These are phyloP conservation scores for Ciona savignyi DNA, from an alignment of 23 tunicate species.

Conservation along the genomic window DNA sequence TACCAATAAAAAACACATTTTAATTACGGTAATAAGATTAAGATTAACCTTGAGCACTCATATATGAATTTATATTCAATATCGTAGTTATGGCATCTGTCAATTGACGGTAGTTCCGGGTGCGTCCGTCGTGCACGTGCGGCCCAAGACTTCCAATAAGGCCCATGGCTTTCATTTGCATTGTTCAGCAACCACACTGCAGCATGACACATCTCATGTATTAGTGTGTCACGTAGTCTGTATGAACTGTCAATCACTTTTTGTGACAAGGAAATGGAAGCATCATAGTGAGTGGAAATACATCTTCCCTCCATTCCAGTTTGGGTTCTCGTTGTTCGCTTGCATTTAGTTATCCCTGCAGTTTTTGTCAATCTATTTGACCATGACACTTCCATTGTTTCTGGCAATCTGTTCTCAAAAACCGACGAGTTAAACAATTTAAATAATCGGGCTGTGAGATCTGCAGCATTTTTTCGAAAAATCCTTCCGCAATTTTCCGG, in stretches of 20 bases:
- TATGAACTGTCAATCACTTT: constrained; percentile 48
- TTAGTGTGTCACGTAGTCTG: constrained; percentile 82
- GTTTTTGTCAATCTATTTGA: constrained; percentile 79
- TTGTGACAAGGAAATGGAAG: constrained; percentile 58
- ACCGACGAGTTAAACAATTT: constrained; percentile 57
- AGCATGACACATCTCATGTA: constrained; percentile 97
- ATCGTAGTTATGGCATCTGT: constrained; percentile 84
- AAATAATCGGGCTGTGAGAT: constrained; percentile 28
- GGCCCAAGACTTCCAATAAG: constrained; percentile 87
- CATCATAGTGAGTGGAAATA: constrained; percentile 14
- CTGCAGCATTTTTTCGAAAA: constrained; percentile 28
- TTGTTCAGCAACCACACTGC: constrained; percentile 87
- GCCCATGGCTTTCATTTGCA: constrained; percentile 86
- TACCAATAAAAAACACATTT: no score
- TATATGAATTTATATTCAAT: constrained; percentile 73
- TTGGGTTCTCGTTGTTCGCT: constrained; percentile 13
- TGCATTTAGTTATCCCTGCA: constrained; percentile 74
- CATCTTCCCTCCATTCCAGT: background rate
- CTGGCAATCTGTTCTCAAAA: constrained; percentile 55
- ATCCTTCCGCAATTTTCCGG: constrained; percentile 17
- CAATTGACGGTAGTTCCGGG: constrained; percentile 74
- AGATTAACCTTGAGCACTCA: constrained; percentile 82
- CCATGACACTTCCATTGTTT: constrained; percentile 59
- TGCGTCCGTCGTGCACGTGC: constrained; percentile 53
- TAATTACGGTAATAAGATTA: no score